Evolutionary conservation across 2,888 invertebrate genomes (phyloP), one percentile per base, ranked within the genome.

Genomic region (Mactromeris polynyma): DNA sequence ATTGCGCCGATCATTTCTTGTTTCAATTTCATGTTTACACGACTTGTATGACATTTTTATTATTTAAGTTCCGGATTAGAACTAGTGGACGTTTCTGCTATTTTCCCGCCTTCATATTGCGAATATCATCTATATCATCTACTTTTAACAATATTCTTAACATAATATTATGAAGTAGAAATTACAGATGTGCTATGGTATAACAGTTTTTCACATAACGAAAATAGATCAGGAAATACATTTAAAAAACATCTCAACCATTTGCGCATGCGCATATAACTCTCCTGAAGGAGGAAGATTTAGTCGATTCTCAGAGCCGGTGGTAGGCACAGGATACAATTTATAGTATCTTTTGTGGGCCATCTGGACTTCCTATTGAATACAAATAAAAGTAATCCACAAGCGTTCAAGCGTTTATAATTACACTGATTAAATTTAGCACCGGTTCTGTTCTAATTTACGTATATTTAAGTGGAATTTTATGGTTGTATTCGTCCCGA

Each of bases 391-490:
- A 73, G 19, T 73, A 73, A 73, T 36, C 31, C 11, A 2, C 36
- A 36, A 73, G 73, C 73, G 73, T 73, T 73, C 73, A 73, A 36
- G 73, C 73, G 36, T 73, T 73, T 36, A 73, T 73, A 73, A 73
- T 73, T 33, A 73, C 19, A 11, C 73, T 36, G 73, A 73, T 73
- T 73, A 73, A 73, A 19, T 73, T 73, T 17, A 73, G 33, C 31
- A 73, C 33, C 31, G 73, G 73, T 33, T 73, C 73, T 73, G 73
- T 9, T 73, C 73, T 33, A 73, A 36, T 73, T 36, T 73, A 73
- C 17, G 73, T 17, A 36, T 17, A 73, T 73, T 73, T 36, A 73
- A 73, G 58, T 64, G n/a, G 58, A 64, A 64, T 26, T 64, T 64
- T 64, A 64, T 64, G 58, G 58, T 64, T 64, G n/a, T 64, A 51